Evolutionary conservation across 2,797 vertebrate species (phyloP).

Genomic region (Trachops cirrhosus): DNA sequence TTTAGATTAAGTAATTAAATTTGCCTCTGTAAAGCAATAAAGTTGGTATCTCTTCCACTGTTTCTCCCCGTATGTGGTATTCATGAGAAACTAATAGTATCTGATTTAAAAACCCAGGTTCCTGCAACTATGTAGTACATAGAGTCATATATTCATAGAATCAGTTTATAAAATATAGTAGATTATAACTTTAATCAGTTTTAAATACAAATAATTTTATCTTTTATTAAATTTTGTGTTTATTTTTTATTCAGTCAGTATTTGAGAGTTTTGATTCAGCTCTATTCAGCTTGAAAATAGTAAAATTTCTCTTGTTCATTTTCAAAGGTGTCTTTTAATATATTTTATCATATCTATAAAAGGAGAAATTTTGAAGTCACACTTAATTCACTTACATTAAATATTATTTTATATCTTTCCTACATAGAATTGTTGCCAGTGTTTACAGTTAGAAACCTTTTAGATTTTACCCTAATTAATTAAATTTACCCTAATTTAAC

Average conservation of each 20-base stretch:
- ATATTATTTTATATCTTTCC: background rate
- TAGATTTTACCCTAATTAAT: background rate
- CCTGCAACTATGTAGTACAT: background rate
- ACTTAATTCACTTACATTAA: background rate
- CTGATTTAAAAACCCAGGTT: background rate
- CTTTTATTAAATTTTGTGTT: background rate
- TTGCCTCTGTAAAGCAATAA: constrained; percentile 10
- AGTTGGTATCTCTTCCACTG: background rate
- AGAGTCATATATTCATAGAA: background rate
- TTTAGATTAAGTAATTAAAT: background rate
- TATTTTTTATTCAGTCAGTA: constrained; percentile 2
- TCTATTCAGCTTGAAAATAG: background rate
- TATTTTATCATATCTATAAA: background rate
- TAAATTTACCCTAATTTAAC: too few species aligned
- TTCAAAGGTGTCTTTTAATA: background rate
- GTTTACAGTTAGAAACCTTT: background rate
- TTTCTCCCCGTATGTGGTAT: background rate
- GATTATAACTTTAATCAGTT: background rate
- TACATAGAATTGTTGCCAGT: background rate
- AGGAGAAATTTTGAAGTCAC: background rate
- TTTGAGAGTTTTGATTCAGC: background rate
- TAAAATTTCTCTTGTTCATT: background rate
- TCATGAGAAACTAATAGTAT: background rate
- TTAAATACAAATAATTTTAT: background rate
- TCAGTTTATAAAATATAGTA: constrained; percentile 25